Base-by-base conservation (phyloP, 2,888 invertebrate genomes). In the Hymenopus coronatus region DNA sequence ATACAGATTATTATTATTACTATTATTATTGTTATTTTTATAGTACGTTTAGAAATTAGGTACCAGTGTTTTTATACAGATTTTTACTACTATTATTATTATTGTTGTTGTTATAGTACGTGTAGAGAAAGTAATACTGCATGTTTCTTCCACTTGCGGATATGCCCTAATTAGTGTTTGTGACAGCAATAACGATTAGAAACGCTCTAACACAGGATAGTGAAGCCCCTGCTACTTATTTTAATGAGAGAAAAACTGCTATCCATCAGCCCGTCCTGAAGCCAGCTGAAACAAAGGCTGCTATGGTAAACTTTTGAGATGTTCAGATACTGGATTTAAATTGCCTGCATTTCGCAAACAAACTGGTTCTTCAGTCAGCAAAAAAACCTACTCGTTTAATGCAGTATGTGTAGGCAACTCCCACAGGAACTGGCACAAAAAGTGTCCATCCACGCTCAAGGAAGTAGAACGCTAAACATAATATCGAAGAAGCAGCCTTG, bases 401-500 rank as follows among this genome's bases (percentile, higher is more conserved):
- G 54, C 14, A 20, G 12, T 54, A 54, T 15, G 3, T 54, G 1
- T 54, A 70, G 0, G 0, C 20, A 2, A 20, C 54, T 70, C 54
- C 54, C 54, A 70, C 54, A 70, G 20, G 20, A 70, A 70, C 20
- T 20, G 4, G 54, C 20, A 70, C 54, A 70, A 70, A 70, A 70
- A 70, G 25, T 70, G 25, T 15, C 54, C 54, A 25, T 15, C 20
- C 20, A 25, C 1, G 84, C 30, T 84, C 84, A 84, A 84, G 84
- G 84, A 33, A 84, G 84, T 84, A 30, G 84, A 84, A 84, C 84
- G 40, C n/a, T 30, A 84, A n/a, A 84, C 33, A 83, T 40, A 84
- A 33, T 84, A 84, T 84, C 84, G 33, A n/a, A 84, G 84, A n/a
- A 84, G 54, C 84, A 84, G 84, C 84, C 84, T 84, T 84, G 84